Evolutionary conservation across 2,797 vertebrate species (phyloP).

Genomic region (Gallirallus australis): DNA sequence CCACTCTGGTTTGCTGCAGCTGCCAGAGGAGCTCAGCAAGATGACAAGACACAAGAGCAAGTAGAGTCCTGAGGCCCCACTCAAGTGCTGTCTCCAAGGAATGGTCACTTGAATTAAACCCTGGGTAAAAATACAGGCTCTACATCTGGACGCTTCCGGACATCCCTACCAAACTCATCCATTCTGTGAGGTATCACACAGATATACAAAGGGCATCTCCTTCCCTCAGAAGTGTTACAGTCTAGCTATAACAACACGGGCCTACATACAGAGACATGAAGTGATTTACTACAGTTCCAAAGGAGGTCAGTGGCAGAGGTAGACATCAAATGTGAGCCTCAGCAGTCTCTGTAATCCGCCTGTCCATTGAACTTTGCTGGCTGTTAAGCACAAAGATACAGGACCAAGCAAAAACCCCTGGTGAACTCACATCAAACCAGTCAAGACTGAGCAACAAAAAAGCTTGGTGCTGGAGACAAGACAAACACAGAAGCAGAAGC

Average conservation of each 20-base stretch:
- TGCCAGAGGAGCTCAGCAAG: neutral
- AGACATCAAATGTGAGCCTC: neutral
- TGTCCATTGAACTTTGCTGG: neutral
- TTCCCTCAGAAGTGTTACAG: conserved; percentile 3
- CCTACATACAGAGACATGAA: rapidly evolving
- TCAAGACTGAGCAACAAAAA: neutral
- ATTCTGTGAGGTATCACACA: neutral
- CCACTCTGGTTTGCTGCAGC: neutral
- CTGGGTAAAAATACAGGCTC: neutral
- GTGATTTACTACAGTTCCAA: neutral
- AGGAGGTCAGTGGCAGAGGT: neutral
- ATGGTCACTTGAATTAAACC: neutral
- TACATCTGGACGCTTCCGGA: neutral
- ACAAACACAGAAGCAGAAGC: neutral
- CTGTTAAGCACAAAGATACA: conserved; percentile 18
- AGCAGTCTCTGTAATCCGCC: neutral
- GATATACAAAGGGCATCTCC: neutral
- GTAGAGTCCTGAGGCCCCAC: neutral
- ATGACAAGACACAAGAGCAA: neutral
- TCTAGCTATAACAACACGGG: neutral
- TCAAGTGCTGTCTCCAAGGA: neutral
- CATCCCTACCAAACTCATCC: neutral
- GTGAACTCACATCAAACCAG: conserved; percentile 47
- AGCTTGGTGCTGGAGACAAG: neutral
- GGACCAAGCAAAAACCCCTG: neutral